Evolutionary conservation across 2,797 vertebrate genomes (phyloP).

Genomic region (Hyperoplus lanceolatus): DNA sequence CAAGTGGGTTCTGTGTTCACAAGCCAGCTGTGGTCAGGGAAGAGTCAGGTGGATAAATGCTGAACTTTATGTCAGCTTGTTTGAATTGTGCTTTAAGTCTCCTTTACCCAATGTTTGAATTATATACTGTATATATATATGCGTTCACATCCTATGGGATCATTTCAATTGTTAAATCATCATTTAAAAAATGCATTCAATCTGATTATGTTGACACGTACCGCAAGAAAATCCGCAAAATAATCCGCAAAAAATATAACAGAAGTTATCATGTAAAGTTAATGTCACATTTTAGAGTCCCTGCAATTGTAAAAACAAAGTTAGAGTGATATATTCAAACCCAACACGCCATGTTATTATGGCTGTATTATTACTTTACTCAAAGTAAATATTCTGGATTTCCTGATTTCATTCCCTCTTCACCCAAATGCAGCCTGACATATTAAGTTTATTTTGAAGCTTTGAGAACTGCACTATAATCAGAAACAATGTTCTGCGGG

Average conservation of each 20-base stretch:
- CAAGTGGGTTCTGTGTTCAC: conserved; percentile 51
- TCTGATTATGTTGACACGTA: no score
- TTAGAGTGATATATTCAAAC: neutral
- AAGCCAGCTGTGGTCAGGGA: conserved; percentile 31
- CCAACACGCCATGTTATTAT: neutral
- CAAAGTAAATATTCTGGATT: neutral
- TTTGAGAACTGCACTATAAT: neutral
- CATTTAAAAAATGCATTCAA: no score
- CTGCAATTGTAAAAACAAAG: neutral
- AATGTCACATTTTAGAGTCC: neutral
- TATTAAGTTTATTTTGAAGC: neutral
- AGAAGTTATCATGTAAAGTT: neutral
- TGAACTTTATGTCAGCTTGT: conserved; percentile 15
- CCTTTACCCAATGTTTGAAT: no score
- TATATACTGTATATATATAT: no score
- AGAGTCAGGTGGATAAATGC: conserved; percentile 41
- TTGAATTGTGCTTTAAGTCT: conserved; percentile 4
- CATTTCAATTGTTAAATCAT: no score
- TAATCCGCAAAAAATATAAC: no score
- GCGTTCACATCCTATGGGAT: no score
- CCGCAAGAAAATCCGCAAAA: no score
- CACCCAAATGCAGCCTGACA: neutral
- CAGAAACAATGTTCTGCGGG: neutral
- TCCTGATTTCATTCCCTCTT: neutral
- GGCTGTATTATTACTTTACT: conserved; percentile 7